Percentiles rank a stretch among this genome's conserved stretches.
Conservation (phyloP, 2,888 invertebrate genomes). For the Orgyia antiqua region DNA sequence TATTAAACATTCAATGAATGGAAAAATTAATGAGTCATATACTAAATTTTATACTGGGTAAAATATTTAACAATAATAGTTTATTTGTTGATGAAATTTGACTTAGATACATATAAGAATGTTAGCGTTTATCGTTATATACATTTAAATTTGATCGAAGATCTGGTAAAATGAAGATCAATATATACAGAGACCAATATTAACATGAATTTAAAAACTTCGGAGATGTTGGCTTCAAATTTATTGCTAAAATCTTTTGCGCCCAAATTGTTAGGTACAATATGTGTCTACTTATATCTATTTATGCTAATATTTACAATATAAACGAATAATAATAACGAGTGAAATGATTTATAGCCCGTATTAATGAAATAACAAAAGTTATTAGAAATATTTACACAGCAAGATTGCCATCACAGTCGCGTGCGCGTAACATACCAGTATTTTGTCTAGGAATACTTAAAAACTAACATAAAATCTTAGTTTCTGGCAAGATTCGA, state of each 20-base stretch:
- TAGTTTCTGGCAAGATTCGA: conserved; percentile 55
- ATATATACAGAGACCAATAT: conserved; percentile 63
- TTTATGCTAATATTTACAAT: conserved; percentile 70
- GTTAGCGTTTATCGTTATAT: conserved; percentile 72
- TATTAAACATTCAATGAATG: conserved; percentile 19
- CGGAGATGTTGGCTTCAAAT: conserved; percentile 68
- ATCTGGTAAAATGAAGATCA: conserved; percentile 53
- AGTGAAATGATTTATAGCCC: conserved; percentile 50
- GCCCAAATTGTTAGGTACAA: conserved; percentile 66
- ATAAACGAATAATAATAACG: conserved; percentile 60
- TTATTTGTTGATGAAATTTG: conserved; percentile 5
- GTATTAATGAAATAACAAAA: conserved; percentile 69
- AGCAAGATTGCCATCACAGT: conserved; percentile 72
- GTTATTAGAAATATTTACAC: conserved; percentile 70
- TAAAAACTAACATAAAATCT: conserved; percentile 29
- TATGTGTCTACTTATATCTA: conserved; percentile 71
- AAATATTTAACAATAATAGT: too few species aligned
- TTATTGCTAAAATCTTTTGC: conserved; percentile 70
- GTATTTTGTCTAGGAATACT: conserved; percentile 19
- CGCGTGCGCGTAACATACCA: conserved; percentile 52
- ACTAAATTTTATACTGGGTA: too few species aligned
- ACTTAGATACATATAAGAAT: conserved; percentile 48
- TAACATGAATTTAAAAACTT: conserved; percentile 52
- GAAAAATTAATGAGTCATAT: conserved; percentile 21
- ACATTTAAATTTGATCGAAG: conserved; percentile 50